Base-by-base conservation (phyloP, 2,888 invertebrate genomes). In the Clistopyga incitator region DNA sequence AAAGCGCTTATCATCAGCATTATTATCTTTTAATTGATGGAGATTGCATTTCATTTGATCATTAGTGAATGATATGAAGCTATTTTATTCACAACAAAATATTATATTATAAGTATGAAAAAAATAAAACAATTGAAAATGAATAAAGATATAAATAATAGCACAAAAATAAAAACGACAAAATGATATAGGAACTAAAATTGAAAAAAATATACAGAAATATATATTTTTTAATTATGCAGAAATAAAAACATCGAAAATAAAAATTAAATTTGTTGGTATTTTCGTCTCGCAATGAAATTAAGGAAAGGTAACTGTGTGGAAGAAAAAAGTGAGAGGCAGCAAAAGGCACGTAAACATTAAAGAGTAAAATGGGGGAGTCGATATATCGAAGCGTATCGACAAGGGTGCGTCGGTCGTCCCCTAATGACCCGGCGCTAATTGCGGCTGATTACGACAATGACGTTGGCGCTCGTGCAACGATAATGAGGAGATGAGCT, bases 371-470 rank as follows among this genome's bases (percentile, higher is more conserved):
- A 38, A 38, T 38, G 38, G 10, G 38, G 38, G 38, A 64, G 47
- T 64, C 38, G 65, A 42, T 65, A 76, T 65, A 76, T 42, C 54
- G 70, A 54, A 25, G 6, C 18, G 23, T 54, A 56, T 34, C 61
- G 70, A 74, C 65, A 42, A 42, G 65, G 6, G 65, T 25, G 61
- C 72, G 52, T 65, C 65, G 29, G 61, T 6, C 70, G 67, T 25
- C 79, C 67, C 71, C 50, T 79, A 83, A 87, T 86, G 86, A 86
- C 65, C 77, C 82, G 72, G 29, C 25, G 81, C 81, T 87, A 86
- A 86, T 86, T 87, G 78, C 79, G 47, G 13, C 45, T 76, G 81
- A 83, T 87, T 85, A 68, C 64, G 82, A 23, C 78, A 68, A 86
- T 84, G 80, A 84, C 84, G 81, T 76, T 54, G 45, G 81, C 64